Evolutionary conservation across 2,113 vertebrate species (phyloP).

Genomic region (Aramus guarauna): DNA sequence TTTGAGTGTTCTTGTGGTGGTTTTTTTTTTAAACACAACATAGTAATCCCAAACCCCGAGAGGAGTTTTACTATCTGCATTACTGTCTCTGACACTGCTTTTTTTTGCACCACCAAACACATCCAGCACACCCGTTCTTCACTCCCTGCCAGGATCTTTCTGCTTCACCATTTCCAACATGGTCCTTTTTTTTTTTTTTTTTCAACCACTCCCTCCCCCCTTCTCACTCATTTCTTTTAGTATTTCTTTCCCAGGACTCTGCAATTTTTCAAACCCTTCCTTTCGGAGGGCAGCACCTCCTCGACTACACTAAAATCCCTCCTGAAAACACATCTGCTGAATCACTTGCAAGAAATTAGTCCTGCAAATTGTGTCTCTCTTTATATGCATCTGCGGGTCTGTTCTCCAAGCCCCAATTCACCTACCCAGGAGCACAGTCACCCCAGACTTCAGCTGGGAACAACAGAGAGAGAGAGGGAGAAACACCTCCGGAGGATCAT

Average conservation of each 20-base stretch:
- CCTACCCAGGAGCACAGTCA: conserved; percentile 5
- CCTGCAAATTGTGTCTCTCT: neutral
- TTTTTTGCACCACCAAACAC: neutral
- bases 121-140: neutral
- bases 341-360: conserved; percentile 3
- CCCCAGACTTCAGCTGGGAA: neutral
- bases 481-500: conserved; percentile 16
- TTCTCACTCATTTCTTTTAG: neutral
- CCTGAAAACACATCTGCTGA: conserved; percentile 41
- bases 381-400: neutral
- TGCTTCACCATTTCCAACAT: neutral
- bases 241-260: conserved; percentile 1
- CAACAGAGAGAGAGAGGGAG: neutral
- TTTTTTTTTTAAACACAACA: neutral
- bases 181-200: neutral
- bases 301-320: conserved; percentile 1
- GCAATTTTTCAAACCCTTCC: neutral
- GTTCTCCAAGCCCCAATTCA: neutral
- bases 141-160: neutral
- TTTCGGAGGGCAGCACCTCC: conserved; percentile 42
- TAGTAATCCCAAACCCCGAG: neutral
- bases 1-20: neutral
- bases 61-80: neutral
- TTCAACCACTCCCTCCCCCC: neutral
- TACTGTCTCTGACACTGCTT: neutral